Evolutionary conservation across 2,113 vertebrate species (phyloP).

Genomic region (Octodon degus): DNA sequence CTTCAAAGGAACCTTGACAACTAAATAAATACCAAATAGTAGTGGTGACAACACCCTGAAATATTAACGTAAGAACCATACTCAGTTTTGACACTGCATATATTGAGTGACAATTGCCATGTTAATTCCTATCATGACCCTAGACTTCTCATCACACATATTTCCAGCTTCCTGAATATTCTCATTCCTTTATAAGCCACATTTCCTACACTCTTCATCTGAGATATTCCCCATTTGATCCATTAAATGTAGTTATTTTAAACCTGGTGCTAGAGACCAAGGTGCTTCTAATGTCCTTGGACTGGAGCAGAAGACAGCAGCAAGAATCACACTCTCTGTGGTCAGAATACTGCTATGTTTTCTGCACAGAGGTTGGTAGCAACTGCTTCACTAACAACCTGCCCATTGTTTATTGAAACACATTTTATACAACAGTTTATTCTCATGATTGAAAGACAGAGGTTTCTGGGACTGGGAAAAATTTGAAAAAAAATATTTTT

Average conservation of each 20-base stretch:
- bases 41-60: background rate
- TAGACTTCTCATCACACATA: background rate
- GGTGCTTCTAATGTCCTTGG: background rate
- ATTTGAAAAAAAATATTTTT: background rate
- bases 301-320: background rate
- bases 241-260: background rate
- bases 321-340: background rate
- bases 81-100: background rate
- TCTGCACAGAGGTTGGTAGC: background rate
- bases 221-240: background rate
- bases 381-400: background rate
- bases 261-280: background rate
- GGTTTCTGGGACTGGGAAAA: background rate
- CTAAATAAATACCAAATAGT: background rate
- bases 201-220: background rate
- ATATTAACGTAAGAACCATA: background rate
- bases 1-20: conserved; percentile 24
- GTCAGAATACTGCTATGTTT: background rate
- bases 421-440: background rate
- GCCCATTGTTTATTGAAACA: background rate
- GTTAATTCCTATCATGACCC: background rate
- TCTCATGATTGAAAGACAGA: conserved; percentile 3
- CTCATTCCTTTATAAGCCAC: background rate
- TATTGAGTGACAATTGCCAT: background rate
- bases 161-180: background rate